Evolutionary conservation across 1,140 invertebrate genomes (phyloP).

Genomic region (Camponotus vicinus): DNA sequence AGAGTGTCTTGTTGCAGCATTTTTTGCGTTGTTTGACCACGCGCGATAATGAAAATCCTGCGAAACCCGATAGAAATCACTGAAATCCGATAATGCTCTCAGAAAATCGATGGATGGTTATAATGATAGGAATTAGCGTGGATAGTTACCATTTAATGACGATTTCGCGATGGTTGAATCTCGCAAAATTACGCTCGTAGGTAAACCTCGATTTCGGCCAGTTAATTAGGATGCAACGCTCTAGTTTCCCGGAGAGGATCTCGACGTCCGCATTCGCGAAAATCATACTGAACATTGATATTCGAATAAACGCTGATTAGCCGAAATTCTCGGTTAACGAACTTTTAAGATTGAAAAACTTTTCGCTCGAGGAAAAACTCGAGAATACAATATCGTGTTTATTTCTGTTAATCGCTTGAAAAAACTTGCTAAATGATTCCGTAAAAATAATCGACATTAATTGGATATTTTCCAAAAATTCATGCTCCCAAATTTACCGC

Average conservation of each 20-base stretch:
- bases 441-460: not conserved
- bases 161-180: constrained; percentile 52
- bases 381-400: not conserved
- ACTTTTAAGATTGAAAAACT: not conserved
- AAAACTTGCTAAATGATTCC: not conserved
- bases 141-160: constrained; percentile 56
- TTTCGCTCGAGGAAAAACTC: not conserved
- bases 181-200: constrained; percentile 26
- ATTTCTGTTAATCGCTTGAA: not conserved
- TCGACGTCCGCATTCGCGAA: constrained; percentile 36
- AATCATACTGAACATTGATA: constrained; percentile 37
- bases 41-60: constrained; percentile 23
- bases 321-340: not conserved
- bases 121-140: constrained; percentile 55
- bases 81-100: constrained; percentile 36
- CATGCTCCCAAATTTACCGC: not conserved
- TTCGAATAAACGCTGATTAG: not conserved
- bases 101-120: constrained; percentile 56
- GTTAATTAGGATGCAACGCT: constrained; percentile 65
- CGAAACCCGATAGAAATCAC: constrained; percentile 37
- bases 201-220: constrained; percentile 56
- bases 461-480: not conserved
- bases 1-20: not conserved
- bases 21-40: constrained; percentile 9
- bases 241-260: constrained; percentile 54